These are phyloP conservation scores for Holothuria leucospilota DNA, from an alignment of 53 echinoderm and acorn worm genomes.

Conservation along the genomic window DNA sequence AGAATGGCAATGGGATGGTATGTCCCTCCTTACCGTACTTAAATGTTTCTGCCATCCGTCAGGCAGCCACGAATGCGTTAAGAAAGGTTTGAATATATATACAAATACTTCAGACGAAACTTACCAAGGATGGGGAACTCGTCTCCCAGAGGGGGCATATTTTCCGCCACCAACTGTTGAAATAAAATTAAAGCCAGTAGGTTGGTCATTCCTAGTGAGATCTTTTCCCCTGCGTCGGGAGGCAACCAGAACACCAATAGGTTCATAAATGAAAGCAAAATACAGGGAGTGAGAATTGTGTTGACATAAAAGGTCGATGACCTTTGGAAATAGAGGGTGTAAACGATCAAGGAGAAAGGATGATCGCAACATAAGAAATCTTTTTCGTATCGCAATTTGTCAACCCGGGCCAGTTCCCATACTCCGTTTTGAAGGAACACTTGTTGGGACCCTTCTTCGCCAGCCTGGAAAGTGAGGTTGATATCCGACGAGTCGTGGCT, in stretches of 20 bases:
- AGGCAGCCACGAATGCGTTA: no score
- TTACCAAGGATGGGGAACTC: conserved; percentile 65
- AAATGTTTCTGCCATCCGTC: no score
- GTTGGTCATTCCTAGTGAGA: conserved; percentile 78
- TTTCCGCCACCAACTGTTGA: conserved; percentile 72
- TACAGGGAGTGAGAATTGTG: conserved; percentile 76
- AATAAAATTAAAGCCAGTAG: conserved; percentile 71
- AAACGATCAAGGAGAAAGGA: conserved; percentile 70
- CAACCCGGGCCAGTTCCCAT: conserved; percentile 61
- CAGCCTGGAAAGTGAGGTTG: conserved; percentile 45
- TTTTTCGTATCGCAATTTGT: neutral
- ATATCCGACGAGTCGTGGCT: conserved; percentile 18
- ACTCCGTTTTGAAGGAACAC: conserved; percentile 80
- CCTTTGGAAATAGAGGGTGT: conserved; percentile 66
- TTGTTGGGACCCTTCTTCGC: conserved; percentile 61
- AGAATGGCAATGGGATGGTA: no score
- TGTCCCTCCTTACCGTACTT: no score
- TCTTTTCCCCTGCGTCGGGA: conserved; percentile 81
- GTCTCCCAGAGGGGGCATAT: conserved; percentile 70
- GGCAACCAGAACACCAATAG: conserved; percentile 80
- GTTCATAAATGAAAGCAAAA: conserved; percentile 71
- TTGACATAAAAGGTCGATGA: conserved; percentile 74
- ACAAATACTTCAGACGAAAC: neutral
- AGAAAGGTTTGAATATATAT: no score
- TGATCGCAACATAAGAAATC: conserved; percentile 71